These are phyloP conservation scores for Platichthys stellatus DNA, from an alignment of 2,113 vertebrate species.

Conservation along the genomic window DNA sequence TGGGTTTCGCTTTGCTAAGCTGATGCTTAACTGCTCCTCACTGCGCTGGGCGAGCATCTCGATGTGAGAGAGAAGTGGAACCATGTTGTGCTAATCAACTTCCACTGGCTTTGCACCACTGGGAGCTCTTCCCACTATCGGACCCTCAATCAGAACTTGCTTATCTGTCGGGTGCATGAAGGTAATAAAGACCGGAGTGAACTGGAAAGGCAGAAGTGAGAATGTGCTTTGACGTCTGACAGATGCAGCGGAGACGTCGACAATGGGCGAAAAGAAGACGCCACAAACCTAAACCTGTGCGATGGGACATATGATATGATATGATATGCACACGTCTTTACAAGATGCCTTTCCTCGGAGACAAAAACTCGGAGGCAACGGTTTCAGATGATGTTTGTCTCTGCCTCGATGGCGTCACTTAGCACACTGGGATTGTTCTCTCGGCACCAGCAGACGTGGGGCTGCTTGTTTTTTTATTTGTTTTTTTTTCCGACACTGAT, in stretches of 20 bases:
- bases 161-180: conserved; percentile 30
- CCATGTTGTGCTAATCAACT: conserved; percentile 56
- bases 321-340: neutral
- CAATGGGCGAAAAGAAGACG: conserved; percentile 5
- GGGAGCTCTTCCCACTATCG: conserved; percentile 35
- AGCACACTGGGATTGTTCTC: conserved; percentile 13
- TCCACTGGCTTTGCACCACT: conserved; percentile 23
- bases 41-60: conserved; percentile 16
- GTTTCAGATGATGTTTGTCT: conserved; percentile 29
- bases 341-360: neutral
- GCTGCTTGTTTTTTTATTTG: neutral
- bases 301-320: neutral
- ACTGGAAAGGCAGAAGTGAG: conserved; percentile 1
- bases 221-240: conserved; percentile 13
- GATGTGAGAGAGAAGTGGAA: conserved; percentile 41
- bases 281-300: conserved; percentile 3
- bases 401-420: conserved; percentile 30
- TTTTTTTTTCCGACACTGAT: neutral
- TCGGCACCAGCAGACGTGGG: neutral
- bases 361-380: neutral
- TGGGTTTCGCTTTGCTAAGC: conserved; percentile 62
- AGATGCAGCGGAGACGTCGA: conserved; percentile 15
- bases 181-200: conserved; percentile 24
- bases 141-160: conserved; percentile 41
- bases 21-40: conserved; percentile 61